phyloP scores from a whole-genome alignment of 1,140 invertebrate genomes.

The Dinoponera quadriceps region DNA sequence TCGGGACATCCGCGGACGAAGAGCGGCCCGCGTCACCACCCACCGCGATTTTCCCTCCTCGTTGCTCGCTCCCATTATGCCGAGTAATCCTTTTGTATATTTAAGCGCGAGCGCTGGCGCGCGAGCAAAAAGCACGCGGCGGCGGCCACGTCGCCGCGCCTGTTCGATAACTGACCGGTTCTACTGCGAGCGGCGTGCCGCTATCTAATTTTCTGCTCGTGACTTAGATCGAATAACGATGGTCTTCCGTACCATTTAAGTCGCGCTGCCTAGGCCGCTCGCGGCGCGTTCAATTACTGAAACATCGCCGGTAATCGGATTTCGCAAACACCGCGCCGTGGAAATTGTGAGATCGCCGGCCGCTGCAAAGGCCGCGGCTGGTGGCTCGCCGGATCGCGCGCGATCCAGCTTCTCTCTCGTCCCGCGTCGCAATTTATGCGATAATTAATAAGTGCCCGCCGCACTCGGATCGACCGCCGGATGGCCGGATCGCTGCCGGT shows the following conservation, averaged over 20 bases:
- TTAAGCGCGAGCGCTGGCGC: constrained; percentile 7
- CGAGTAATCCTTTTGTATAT: constrained; percentile 45
- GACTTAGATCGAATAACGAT: constrained; percentile 58
- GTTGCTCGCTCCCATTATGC: constrained; percentile 29
- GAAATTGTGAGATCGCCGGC: constrained; percentile 26
- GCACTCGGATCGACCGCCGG: constrained; percentile 23
- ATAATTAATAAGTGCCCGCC: constrained; percentile 54
- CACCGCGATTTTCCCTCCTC: constrained; percentile 12
- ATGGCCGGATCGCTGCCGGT: constrained; percentile 18
- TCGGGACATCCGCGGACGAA: constrained; percentile 17
- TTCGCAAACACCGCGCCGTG: constrained; percentile 39
- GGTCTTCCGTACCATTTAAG: constrained; percentile 50
- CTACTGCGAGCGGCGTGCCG: constrained; percentile 50
- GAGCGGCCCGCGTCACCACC: background rate
- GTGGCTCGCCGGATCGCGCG: background rate
- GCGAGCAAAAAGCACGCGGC: constrained; percentile 16
- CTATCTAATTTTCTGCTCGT: constrained; percentile 62
- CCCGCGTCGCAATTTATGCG: constrained; percentile 45
- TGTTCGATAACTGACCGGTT: constrained; percentile 64
- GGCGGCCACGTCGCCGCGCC: constrained; percentile 37
- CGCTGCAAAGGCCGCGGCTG: background rate
- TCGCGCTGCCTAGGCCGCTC: constrained; percentile 27
- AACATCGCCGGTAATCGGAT: constrained; percentile 50
- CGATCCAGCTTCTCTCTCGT: background rate
- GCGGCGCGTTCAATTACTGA: constrained; percentile 51